Evolutionary conservation across 2,797 vertebrate species (phyloP), one percentile per base, ranked within the genome.

Genomic region (Trichosurus vulpecula): DNA sequence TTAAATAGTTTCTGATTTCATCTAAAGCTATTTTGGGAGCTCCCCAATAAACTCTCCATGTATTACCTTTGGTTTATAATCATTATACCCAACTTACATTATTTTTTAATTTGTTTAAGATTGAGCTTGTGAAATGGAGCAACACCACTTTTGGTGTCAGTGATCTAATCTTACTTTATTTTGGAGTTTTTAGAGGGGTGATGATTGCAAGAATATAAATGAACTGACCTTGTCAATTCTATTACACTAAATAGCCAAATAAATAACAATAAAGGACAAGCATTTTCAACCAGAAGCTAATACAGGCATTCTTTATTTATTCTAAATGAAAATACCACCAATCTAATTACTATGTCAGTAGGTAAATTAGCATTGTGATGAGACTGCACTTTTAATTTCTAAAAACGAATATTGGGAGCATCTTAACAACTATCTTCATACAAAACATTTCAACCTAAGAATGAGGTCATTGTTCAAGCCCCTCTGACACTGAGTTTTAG

Each of bases 331-430:
- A 94, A 54, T 92, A 55, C 8, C 27, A 6, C 57, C 14, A 51
- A 94, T 19, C 0, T 0, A 27, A 92, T 92, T 96, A 90, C 2
- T 92, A 55, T 95, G n/a, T 54, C 51, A 10, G 31, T 54, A 90
- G 57, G 3, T 94, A 61, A 30, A 81, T 95, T 95, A 95, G 0
- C 54, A 90, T 14, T 57, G 90, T 94, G 93, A 95, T 52, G 91
- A 90, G 4, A 87, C 94, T 95, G 58, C 13, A 52, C 1, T 97
- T 96, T 27, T 92, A 96, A 97, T 95, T 97, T 58, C 10, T 96
- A n/a, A 57, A 91, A 55, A 96, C 14, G 95, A 29, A 52, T 95
- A 1, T 11, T 10, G 29, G 25, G 51, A 55, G 35, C 52, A 74
- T n/a, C n/a, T 27, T n/a, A 54, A 74, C 19, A 41, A 30, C 66